phyloP scores from a whole-genome alignment of 2,113 vertebrate genomes.

The Salminus brasiliensis region DNA sequence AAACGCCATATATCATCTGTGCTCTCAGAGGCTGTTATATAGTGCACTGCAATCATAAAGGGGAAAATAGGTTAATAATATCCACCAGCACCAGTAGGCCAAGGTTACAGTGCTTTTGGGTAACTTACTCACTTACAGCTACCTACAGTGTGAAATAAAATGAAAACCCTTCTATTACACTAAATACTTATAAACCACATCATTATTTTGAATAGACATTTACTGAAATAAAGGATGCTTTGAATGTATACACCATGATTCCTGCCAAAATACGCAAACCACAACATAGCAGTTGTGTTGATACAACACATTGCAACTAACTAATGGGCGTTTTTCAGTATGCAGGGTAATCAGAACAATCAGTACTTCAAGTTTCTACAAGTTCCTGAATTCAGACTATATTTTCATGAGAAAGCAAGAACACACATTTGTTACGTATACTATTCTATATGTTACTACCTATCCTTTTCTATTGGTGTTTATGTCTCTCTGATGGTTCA shows the following conservation, averaged over 20 bases:
- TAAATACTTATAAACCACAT: background rate
- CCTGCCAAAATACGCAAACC: background rate
- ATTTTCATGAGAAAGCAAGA: no score
- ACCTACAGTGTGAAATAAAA: conserved; percentile 26
- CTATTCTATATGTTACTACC: background rate
- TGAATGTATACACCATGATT: background rate
- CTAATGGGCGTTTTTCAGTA: no score
- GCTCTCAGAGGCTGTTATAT: conserved; percentile 56
- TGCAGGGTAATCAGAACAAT: no score
- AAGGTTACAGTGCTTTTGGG: conserved; percentile 3
- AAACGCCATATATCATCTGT: conserved; percentile 69
- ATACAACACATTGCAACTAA: no score
- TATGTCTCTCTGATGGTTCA: background rate
- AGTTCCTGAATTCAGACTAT: no score
- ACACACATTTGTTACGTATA: no score
- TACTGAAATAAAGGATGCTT: background rate
- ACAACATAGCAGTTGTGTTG: background rate
- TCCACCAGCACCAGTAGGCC: background rate
- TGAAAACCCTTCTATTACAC: conserved; percentile 12
- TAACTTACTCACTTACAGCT: conserved; percentile 19
- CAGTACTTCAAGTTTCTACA: no score
- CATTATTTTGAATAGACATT: conserved; percentile 19
- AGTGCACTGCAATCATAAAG: conserved; percentile 70
- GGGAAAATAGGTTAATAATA: conserved; percentile 42
- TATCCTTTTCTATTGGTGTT: background rate